A percentile compares a stretch with the other conserved stretches of the same genome.
Evolutionary conservation across 2,797 vertebrate genomes (phyloP).

Genomic region (Rhynchotus rufescens): DNA sequence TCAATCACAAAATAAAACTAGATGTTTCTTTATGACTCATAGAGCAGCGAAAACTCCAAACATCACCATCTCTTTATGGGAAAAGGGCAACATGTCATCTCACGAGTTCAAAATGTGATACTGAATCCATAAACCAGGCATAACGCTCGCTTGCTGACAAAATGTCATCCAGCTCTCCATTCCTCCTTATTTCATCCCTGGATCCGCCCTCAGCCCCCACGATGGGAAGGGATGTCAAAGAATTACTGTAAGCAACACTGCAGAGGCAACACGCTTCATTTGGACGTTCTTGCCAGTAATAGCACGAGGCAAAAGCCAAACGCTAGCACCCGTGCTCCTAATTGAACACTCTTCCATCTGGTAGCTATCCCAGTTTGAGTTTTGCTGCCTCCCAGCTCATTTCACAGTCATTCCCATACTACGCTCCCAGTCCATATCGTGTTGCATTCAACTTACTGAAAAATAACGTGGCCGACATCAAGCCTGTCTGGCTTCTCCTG

Average conservation of each 20-base stretch:
- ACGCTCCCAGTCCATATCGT: not conserved
- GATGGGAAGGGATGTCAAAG: not conserved
- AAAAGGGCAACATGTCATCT: not conserved
- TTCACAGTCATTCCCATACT: not conserved
- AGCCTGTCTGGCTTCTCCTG: not conserved
- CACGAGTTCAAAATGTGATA: not conserved
- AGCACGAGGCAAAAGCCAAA: not conserved
- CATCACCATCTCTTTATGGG: not conserved
- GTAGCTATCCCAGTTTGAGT: not conserved
- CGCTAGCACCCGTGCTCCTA: not conserved
- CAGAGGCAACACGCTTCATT: not conserved
- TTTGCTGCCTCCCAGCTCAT: not conserved
- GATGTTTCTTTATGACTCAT: not conserved
- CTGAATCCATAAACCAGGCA: not conserved
- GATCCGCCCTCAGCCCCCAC: not conserved
- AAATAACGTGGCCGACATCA: not conserved
- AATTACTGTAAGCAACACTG: not conserved
- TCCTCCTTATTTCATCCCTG: not conserved
- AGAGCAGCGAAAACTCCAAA: not conserved
- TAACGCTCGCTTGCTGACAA: not conserved
- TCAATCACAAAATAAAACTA: conserved; percentile 7
- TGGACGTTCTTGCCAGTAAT: not conserved
- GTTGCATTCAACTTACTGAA: not conserved
- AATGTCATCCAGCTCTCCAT: not conserved
- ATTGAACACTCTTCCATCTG: not conserved